A percentile compares a stretch with the other conserved stretches of the same genome.
phyloP scores from a whole-genome alignment of 2,113 vertebrate species.

The Cervus canadensis region DNA sequence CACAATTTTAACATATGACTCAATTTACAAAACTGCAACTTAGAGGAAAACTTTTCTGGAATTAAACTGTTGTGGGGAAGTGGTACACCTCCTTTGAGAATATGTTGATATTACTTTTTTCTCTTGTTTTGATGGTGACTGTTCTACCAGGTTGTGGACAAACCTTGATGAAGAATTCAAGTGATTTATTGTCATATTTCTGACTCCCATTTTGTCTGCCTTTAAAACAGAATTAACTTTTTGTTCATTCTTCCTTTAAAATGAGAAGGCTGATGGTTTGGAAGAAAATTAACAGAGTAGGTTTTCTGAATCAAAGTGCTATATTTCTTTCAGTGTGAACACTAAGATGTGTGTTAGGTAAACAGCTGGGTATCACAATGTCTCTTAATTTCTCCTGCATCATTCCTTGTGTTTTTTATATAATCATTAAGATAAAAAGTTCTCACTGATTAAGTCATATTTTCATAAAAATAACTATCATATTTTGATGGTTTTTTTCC shows the following conservation, averaged over 20 bases:
- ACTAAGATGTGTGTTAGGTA: not conserved
- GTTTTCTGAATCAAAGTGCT: not conserved
- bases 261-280: not conserved
- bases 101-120: not conserved
- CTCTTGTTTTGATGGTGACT: not conserved
- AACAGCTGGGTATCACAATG: accelerated
- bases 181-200: not conserved
- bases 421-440: not conserved
- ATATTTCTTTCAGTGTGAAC: not conserved
- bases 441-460: not conserved
- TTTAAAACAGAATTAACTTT: not conserved
- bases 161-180: not conserved
- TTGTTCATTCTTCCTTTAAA: not conserved
- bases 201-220: not conserved
- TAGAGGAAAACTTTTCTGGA: not conserved
- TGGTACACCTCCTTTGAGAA: not conserved
- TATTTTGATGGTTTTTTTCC: not conserved
- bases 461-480: not conserved
- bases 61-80: not conserved
- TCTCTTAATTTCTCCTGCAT: not conserved
- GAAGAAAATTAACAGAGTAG: not conserved
- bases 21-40: not conserved
- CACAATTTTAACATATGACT: not conserved
- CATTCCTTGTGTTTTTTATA: not conserved
- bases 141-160: not conserved